phyloP scores from a whole-genome alignment of 2,888 invertebrate genomes.

The Apamea epomidion region DNA sequence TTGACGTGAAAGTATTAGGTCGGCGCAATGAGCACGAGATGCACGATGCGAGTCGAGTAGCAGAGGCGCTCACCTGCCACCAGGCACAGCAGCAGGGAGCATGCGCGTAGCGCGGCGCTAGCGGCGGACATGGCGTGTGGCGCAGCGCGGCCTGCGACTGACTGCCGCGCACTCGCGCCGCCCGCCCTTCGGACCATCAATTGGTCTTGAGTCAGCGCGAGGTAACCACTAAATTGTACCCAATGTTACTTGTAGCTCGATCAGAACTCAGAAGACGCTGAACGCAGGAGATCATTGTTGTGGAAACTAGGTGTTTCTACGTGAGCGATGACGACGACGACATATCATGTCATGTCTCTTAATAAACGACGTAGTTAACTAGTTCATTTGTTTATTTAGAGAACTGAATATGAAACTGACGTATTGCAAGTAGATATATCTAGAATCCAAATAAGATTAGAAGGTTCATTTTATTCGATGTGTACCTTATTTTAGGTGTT shows the following conservation, averaged over 20 bases:
- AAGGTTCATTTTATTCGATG: background rate
- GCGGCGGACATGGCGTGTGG: slow-evolving; percentile 62
- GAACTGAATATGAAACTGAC: slow-evolving; percentile 1
- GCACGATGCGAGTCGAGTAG: slow-evolving; percentile 8
- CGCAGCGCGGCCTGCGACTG: slow-evolving; percentile 68
- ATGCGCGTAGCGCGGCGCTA: slow-evolving; percentile 69
- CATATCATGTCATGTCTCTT: slow-evolving; percentile 9
- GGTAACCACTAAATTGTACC: slow-evolving; percentile 73
- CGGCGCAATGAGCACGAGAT: background rate
- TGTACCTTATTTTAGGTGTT: background rate
- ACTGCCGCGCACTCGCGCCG: slow-evolving; percentile 71
- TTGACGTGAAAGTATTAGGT: background rate
- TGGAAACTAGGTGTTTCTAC: slow-evolving; percentile 32
- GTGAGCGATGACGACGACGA: background rate
- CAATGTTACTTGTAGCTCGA: slow-evolving; percentile 57
- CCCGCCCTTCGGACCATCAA: slow-evolving; percentile 81
- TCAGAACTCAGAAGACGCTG: slow-evolving; percentile 46
- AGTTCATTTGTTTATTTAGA: slow-evolving; percentile 26
- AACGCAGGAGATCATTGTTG: slow-evolving; percentile 56
- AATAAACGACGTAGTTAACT: slow-evolving; percentile 14
- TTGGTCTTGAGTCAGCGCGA: slow-evolving; percentile 79
- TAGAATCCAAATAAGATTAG: background rate
- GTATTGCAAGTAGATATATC: background rate
- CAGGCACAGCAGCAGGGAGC: slow-evolving; percentile 78
- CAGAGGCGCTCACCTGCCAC: slow-evolving; percentile 78